Percentiles rank a stretch among this genome's conserved stretches.
phyloP scores from a whole-genome alignment of 2,113 vertebrate genomes.

The Dipodomys ordii region DNA sequence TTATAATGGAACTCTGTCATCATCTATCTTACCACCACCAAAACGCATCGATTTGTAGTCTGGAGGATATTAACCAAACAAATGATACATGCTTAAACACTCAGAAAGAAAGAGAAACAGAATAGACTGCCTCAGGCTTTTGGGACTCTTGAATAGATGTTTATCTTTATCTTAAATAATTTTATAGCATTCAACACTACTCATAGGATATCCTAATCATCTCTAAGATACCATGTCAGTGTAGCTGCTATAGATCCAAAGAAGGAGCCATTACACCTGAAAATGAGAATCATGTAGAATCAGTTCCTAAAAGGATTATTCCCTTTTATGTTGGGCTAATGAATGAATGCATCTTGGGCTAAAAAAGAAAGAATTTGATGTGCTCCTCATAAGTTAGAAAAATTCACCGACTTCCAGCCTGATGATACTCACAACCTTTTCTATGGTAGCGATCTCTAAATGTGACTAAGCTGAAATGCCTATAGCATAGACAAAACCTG shows the following conservation, averaged over 20 bases:
- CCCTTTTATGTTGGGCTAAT: not conserved
- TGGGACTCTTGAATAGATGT: not conserved
- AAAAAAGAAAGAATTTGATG: not conserved
- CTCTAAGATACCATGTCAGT: not conserved
- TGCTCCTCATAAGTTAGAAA: not conserved
- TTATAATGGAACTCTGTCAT: constrained; percentile 77
- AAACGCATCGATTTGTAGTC: constrained; percentile 72
- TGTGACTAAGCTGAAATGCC: not conserved
- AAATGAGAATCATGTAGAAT: not conserved
- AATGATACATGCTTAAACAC: constrained; percentile 34
- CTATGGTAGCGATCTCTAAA: not conserved
- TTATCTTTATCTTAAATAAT: constrained; percentile 70
- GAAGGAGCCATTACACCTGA: not conserved
- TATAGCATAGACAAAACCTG: not conserved
- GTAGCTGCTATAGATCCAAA: not conserved
- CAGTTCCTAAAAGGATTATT: not conserved
- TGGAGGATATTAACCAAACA: constrained; percentile 60
- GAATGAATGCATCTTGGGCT: not conserved
- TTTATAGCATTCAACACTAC: not conserved
- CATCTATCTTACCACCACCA: constrained; percentile 71
- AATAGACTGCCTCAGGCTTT: not conserved
- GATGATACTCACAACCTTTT: not conserved
- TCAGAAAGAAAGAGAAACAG: not conserved
- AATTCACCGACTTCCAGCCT: not conserved
- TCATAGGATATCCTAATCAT: not conserved